These are phyloP conservation scores for Drosophila neonasuta DNA, from an alignment of 2,888 invertebrate species.

Conservation along the genomic window DNA sequence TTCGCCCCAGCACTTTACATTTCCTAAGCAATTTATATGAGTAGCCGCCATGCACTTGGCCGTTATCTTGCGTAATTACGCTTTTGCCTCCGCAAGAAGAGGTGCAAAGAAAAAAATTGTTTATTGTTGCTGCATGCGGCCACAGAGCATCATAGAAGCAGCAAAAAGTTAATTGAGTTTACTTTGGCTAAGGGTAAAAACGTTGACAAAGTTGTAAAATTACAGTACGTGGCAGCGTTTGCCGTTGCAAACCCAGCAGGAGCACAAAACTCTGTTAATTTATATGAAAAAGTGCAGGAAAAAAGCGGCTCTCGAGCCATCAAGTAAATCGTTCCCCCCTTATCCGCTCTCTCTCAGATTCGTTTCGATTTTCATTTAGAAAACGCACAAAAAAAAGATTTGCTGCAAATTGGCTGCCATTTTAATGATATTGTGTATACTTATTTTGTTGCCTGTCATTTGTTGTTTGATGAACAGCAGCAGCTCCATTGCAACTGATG, in stretches of 20 bases:
- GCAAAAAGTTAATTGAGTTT: constrained; percentile 78
- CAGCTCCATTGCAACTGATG: constrained; percentile 5
- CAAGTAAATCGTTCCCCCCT: background rate
- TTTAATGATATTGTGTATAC: constrained; percentile 61
- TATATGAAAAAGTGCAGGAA: constrained; percentile 66
- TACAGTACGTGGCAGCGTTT: constrained; percentile 44
- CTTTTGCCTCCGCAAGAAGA: constrained; percentile 38
- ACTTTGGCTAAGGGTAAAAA: constrained; percentile 70
- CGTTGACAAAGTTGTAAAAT: constrained; percentile 76
- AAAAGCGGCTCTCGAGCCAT: constrained; percentile 35
- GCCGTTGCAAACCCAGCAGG: constrained; percentile 23
- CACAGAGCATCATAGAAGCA: constrained; percentile 44
- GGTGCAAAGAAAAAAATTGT: constrained; percentile 62
- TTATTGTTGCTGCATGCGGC: constrained; percentile 64
- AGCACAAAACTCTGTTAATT: constrained; percentile 63
- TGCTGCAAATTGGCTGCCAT: constrained; percentile 44
- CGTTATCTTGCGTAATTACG: constrained; percentile 74
- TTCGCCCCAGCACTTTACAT: constrained; percentile 62
- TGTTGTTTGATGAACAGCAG: constrained; percentile 56
- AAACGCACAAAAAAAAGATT: constrained; percentile 12
- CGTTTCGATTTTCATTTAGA: constrained; percentile 19
- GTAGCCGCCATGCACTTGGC: constrained; percentile 66
- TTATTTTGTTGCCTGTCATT: constrained; percentile 48
- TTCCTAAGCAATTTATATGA: constrained; percentile 74
- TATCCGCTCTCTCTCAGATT: background rate